Evolutionary conservation across 1,140 invertebrate genomes (phyloP).

Genomic region (Mizuhopecten yessoensis): DNA sequence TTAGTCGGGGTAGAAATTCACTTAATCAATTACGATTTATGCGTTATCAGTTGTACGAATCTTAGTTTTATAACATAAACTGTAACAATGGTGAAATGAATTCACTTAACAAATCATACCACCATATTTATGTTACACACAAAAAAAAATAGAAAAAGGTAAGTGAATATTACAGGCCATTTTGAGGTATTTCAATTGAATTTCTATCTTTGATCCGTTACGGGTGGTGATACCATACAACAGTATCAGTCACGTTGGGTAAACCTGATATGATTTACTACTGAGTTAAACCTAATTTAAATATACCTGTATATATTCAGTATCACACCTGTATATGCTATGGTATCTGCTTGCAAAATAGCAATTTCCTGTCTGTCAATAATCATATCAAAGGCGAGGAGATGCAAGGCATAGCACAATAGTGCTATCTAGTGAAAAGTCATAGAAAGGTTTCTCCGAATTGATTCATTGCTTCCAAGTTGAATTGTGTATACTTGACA

Average conservation of each 20-base stretch:
- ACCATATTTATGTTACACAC: not conserved
- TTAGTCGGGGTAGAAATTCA: not conserved
- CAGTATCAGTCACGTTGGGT: not conserved
- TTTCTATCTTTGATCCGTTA: slow-evolving; percentile 10
- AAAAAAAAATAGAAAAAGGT: not conserved
- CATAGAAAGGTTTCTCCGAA: too few species aligned
- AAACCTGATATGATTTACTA: slow-evolving; percentile 7
- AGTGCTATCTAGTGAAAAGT: too few species aligned
- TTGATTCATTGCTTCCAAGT: too few species aligned
- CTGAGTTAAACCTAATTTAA: not conserved
- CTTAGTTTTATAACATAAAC: not conserved
- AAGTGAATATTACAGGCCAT: not conserved
- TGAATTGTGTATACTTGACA: too few species aligned
- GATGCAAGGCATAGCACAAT: too few species aligned
- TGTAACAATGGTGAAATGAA: not conserved
- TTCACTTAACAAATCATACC: not conserved
- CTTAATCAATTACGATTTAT: slow-evolving; percentile 20
- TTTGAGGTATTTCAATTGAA: not conserved
- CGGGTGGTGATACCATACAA: not conserved
- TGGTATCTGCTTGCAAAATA: too few species aligned
- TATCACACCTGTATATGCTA: too few species aligned
- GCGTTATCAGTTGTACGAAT: not conserved
- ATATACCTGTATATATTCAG: too few species aligned
- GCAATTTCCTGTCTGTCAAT: too few species aligned
- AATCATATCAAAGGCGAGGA: too few species aligned